Base-by-base conservation (phyloP, 2,113 vertebrate species). In the Bostrychus sinensis region DNA sequence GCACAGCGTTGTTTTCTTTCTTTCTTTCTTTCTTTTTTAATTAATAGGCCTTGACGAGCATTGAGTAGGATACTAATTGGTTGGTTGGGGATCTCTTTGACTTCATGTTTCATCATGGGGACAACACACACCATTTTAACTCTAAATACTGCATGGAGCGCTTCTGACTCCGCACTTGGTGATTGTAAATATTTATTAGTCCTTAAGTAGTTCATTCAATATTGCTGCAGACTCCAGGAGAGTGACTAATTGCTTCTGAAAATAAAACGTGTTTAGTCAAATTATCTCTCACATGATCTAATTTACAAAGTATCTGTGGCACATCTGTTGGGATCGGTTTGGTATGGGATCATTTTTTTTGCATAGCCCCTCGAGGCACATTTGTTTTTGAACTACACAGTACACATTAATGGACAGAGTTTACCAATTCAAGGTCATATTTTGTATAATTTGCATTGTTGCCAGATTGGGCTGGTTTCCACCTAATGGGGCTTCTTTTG, bases 1-100 rank as follows among this genome's bases (percentile, higher is more conserved):
- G 73, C 46, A 66, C 39, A 74, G 66, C 48, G 3, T 16, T 85
- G 77, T 79, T 78, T 86, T 83, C 19, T 11, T 77, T 78, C n/a
- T n/a, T n/a, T n/a, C n/a, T n/a, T n/a, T n/a, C n/a, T n/a, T 59
- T 71, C 68, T 79, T 66, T 70, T 58, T 63, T 84, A 83, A 86
- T 80, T 78, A 88, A 88, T 84, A 70, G 84, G 79, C 81, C 75
- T 81, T 84, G 81, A 88, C 84, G 81, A 89, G 82, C 58, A 26
- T 13, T 19, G 72, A 59, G 65, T 70, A 70, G 69, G 72, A 70
- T 66, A 26, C 79, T 89, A 86, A 90, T 89, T 84, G 79, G 81
- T 25, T 48, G 54, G 72, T 80, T 78, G 76, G 85, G 76, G 84
- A 84, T 86, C 63, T 75, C 46, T 79, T 71, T 59, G 63, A 68